phyloP scores from a whole-genome alignment of 2,888 invertebrate genomes.

The Halictus ligatus region DNA sequence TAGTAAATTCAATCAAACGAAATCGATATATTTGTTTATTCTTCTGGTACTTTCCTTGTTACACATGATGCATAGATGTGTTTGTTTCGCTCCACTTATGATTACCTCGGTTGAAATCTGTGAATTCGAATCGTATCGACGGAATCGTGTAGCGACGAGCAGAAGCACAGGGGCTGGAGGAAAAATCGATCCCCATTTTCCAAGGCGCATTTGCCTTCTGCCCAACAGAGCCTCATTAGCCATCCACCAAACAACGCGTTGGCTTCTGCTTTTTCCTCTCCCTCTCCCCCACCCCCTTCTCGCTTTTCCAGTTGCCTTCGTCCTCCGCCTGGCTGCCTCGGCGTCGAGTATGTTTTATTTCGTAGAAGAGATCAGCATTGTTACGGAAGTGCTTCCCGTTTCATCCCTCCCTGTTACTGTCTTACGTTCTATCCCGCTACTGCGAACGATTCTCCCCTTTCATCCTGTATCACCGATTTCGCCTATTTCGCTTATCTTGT shows the following conservation, averaged over 20 bases:
- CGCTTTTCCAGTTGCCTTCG: constrained; percentile 33
- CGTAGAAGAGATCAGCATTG: constrained; percentile 79
- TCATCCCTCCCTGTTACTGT: constrained; percentile 46
- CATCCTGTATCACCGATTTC: not conserved
- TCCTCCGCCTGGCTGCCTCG: constrained; percentile 28
- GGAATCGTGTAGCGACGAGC: constrained; percentile 17
- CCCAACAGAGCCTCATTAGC: constrained; percentile 76
- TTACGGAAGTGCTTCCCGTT: constrained; percentile 80
- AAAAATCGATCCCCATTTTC: constrained; percentile 74
- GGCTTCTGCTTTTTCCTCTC: constrained; percentile 43
- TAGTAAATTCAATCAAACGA: too few relatives aligned
- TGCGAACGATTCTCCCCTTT: constrained; percentile 2
- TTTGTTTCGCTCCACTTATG: not conserved
- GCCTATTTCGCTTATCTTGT: constrained; percentile 3
- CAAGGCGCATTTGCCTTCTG: constrained; percentile 60
- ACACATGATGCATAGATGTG: not conserved
- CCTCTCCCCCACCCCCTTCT: constrained; percentile 6
- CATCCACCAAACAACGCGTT: constrained; percentile 71
- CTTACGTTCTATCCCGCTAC: constrained; percentile 28
- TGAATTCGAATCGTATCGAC: not conserved
- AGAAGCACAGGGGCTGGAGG: constrained; percentile 5
- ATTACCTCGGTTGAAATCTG: not conserved
- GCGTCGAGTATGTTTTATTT: constrained; percentile 77
- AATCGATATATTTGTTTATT: too few relatives aligned
- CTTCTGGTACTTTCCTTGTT: too few relatives aligned